Evolutionary conservation across 2,888 invertebrate species (phyloP).

Genomic region (Scrobipalpa costella): DNA sequence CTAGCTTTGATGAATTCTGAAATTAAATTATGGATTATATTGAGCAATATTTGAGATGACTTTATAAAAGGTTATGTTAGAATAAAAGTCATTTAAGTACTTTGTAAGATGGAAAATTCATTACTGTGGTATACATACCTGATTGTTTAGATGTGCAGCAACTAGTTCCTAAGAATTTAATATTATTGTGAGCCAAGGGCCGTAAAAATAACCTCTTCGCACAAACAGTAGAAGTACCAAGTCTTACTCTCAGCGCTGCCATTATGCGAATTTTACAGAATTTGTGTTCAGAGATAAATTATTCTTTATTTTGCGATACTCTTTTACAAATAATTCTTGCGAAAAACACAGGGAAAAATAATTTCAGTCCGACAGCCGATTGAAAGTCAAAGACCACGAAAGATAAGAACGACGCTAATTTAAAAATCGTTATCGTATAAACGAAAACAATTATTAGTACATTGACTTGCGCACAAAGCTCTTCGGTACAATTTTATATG

Average conservation of each 20-base stretch:
- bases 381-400: background rate
- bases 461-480: no score
- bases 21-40: background rate
- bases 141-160: background rate
- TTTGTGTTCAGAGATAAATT: background rate
- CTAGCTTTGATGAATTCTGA: conserved; percentile 5
- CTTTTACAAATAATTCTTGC: background rate
- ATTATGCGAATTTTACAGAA: conserved; percentile 37
- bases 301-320: background rate
- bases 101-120: background rate
- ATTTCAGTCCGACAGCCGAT: background rate
- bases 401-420: background rate
- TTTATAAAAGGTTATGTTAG: background rate
- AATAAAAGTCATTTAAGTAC: background rate
- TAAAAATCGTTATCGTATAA: no score
- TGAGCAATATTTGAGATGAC: background rate
- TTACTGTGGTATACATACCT: background rate
- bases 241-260: conserved; percentile 60
- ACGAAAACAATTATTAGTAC: no score
- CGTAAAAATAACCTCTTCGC: conserved; percentile 58
- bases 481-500: no score
- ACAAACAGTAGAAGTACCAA: conserved; percentile 47
- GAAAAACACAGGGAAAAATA: background rate
- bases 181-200: conserved; percentile 41
- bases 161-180: conserved; percentile 40